These are phyloP conservation scores for Planiliza haematocheilus DNA, from an alignment of 2,113 vertebrate species.

Conservation along the genomic window DNA sequence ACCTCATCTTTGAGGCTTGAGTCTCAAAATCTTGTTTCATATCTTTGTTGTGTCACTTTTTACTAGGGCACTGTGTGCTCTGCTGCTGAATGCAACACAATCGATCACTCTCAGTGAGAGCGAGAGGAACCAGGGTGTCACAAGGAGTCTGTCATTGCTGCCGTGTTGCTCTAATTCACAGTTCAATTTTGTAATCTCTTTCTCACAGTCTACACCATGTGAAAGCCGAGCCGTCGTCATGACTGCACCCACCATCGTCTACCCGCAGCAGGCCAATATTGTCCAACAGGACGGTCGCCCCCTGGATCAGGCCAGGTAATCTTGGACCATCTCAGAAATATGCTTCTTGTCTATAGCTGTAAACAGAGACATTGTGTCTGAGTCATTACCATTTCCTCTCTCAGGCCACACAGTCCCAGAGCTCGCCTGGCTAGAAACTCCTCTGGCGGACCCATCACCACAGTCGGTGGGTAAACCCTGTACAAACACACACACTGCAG, in stretches of 20 bases:
- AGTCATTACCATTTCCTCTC: constrained; percentile 20
- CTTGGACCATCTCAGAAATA: neutral
- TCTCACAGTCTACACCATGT: constrained; percentile 77
- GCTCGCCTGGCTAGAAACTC: constrained; percentile 83
- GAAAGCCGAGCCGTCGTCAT: constrained; percentile 80
- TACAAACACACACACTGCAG: constrained; percentile 5
- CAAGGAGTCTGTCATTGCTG: too few relatives aligned
- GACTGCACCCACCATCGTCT: constrained; percentile 87
- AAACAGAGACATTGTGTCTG: constrained; percentile 12
- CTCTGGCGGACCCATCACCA: constrained; percentile 87
- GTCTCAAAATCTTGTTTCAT: too few relatives aligned
- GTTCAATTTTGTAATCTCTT: constrained; percentile 13
- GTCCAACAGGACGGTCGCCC: constrained; percentile 81
- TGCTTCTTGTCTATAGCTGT: constrained; percentile 6
- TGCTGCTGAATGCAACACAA: too few relatives aligned
- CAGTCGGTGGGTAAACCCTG: constrained; percentile 87
- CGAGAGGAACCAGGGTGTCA: too few relatives aligned
- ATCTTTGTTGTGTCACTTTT: too few relatives aligned
- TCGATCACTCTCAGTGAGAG: too few relatives aligned
- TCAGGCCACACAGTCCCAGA: constrained; percentile 90
- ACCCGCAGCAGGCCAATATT: constrained; percentile 84
- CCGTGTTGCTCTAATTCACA: too few relatives aligned
- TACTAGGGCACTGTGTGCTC: too few relatives aligned
- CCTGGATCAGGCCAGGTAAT: constrained; percentile 80
- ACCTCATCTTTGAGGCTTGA: too few relatives aligned